Conservation (phyloP, 2,113 vertebrate species). For the Engystomops pustulosus region DNA sequence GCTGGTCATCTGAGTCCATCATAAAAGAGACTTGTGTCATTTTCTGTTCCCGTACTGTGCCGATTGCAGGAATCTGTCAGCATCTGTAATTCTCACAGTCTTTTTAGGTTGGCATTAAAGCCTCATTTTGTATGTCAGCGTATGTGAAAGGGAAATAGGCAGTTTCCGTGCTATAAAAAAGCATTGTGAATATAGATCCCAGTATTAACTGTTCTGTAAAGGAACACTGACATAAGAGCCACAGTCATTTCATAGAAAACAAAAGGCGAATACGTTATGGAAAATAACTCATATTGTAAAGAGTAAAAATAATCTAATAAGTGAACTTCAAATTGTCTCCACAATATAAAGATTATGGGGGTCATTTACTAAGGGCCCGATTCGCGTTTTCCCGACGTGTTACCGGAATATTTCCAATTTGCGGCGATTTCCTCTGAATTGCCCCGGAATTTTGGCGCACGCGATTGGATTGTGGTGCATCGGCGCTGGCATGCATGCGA, state of each 20-base stretch:
- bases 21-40: background rate
- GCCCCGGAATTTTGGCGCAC: no score
- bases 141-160: background rate
- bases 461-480: no score
- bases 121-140: constrained; percentile 1
- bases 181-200: background rate
- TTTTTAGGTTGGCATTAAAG: background rate
- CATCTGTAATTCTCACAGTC: background rate
- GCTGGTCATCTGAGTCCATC: background rate
- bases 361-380: no score
- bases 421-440: no score
- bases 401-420: no score
- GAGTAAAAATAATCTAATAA: no score
- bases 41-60: background rate
- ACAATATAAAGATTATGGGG: no score
- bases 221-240: background rate
- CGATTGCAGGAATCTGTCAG: background rate
- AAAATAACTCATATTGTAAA: background rate
- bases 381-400: no score
- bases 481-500: no score
- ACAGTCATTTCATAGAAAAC: background rate
- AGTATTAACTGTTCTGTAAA: background rate
- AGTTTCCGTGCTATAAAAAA: background rate
- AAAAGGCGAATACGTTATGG: background rate
- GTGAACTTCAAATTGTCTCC: no score